Conservation (phyloP, 2,888 invertebrate species). For the Orthonevra nobilis region DNA sequence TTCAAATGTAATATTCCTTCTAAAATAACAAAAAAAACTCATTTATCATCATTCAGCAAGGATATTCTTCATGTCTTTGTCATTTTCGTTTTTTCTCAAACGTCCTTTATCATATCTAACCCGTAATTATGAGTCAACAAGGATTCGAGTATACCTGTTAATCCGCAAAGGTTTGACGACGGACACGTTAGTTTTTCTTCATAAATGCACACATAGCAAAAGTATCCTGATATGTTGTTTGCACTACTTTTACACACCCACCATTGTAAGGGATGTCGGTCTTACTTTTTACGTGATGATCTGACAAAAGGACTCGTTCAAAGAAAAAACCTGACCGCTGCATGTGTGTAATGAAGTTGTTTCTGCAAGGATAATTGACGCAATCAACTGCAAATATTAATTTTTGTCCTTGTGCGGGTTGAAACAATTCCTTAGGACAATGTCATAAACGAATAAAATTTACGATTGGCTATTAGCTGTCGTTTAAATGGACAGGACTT, state of each 20-base stretch:
- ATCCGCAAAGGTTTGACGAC: slow-evolving; percentile 29
- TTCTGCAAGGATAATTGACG: neutral
- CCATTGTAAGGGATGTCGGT: neutral
- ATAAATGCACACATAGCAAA: too few species aligned
- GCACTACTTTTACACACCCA: slow-evolving; percentile 11
- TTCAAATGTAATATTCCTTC: slow-evolving; percentile 30
- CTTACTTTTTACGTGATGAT: neutral
- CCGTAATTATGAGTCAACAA: slow-evolving; percentile 62
- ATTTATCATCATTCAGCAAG: slow-evolving; percentile 11
- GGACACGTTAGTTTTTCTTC: slow-evolving; percentile 26
- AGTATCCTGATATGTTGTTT: slow-evolving; percentile 17
- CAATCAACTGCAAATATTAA: too few species aligned
- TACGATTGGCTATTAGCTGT: neutral
- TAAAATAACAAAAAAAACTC: neutral
- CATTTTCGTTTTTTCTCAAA: slow-evolving; percentile 1
- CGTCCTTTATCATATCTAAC: slow-evolving; percentile 45
- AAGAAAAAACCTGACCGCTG: neutral
- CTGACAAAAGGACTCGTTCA: neutral
- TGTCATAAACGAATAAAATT: neutral
- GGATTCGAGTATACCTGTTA: slow-evolving; percentile 36
- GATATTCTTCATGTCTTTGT: slow-evolving; percentile 7
- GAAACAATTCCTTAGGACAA: neutral
- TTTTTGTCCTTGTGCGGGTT: too few species aligned
- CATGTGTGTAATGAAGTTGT: neutral
- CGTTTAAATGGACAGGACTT: neutral